These are phyloP conservation scores for Virgularia gustaviana DNA, from an alignment of 92 coral and sea anemone species.

Conservation along the genomic window DNA sequence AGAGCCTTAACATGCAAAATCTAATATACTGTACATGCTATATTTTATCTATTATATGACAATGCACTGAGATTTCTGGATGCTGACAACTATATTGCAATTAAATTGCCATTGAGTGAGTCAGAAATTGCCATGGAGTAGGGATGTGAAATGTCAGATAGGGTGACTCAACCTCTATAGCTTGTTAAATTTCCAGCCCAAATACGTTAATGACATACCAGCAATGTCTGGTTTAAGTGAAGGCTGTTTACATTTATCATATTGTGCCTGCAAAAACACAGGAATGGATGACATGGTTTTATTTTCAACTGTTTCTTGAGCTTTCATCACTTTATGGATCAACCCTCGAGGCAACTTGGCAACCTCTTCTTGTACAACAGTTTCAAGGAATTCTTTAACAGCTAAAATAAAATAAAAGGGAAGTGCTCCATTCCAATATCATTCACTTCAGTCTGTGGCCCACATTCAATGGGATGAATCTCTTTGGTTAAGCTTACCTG, in stretches of 20 bases:
- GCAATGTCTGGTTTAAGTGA: slow-evolving; percentile 81
- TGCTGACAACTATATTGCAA: neutral
- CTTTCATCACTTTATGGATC: slow-evolving; percentile 65
- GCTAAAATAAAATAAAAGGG: slow-evolving; percentile 48
- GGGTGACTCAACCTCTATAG: neutral
- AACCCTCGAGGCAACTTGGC: slow-evolving; percentile 79
- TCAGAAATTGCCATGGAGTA: too few relatives aligned
- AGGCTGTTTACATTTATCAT: slow-evolving; percentile 86
- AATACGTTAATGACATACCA: slow-evolving; percentile 39
- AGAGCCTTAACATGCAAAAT: neutral
- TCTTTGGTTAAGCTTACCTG: slow-evolving; percentile 69
- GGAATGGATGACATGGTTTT: slow-evolving; percentile 66
- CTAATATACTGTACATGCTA: neutral
- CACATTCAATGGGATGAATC: neutral
- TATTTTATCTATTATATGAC: neutral
- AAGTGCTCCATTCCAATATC: too few relatives aligned
- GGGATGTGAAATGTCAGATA: too few relatives aligned
- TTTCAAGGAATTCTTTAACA: slow-evolving; percentile 63
- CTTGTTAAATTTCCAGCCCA: neutral
- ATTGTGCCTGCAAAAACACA: slow-evolving; percentile 62
- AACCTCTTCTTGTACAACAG: slow-evolving; percentile 61
- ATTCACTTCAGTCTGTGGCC: too few relatives aligned
- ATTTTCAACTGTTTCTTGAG: slow-evolving; percentile 43
- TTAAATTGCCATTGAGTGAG: neutral
- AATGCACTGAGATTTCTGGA: too few relatives aligned